Percentiles rank a stretch among this genome's conserved stretches.
These are phyloP conservation scores for Porites lobata DNA, from an alignment of 92 coral and sea anemone genomes.

Conservation along the genomic window DNA sequence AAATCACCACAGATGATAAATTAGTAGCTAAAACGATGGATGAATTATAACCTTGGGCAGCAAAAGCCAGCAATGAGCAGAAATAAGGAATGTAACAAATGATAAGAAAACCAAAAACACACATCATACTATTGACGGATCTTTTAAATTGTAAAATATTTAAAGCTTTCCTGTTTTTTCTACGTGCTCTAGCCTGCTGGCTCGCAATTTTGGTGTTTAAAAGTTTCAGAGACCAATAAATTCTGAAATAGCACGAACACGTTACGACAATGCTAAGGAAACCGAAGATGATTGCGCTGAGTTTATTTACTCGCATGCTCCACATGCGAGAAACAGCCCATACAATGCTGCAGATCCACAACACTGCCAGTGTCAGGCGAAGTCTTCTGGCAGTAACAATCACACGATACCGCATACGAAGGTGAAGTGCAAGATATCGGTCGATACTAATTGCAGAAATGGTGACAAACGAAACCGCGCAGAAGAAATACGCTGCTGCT, in stretches of 20 bases:
- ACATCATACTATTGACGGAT: slow-evolving; percentile 65
- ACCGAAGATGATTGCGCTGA: slow-evolving; percentile 49
- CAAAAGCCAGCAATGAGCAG: slow-evolving; percentile 43
- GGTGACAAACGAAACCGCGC: slow-evolving; percentile 53
- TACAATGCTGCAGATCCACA: slow-evolving; percentile 43
- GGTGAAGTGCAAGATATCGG: slow-evolving; percentile 63
- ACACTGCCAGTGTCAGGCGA: neutral
- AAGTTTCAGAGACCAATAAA: slow-evolving; percentile 45
- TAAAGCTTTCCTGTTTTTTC: slow-evolving; percentile 1
- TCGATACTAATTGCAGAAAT: slow-evolving; percentile 67
- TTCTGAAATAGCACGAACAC: slow-evolving; percentile 48
- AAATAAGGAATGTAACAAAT: slow-evolving; percentile 66
- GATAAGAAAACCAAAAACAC: slow-evolving; percentile 51
- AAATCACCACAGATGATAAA: slow-evolving; percentile 49
- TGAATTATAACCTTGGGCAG: slow-evolving; percentile 49
- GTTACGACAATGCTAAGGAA: slow-evolving; percentile 41
- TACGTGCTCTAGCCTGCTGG: neutral
- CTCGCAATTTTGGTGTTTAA: neutral
- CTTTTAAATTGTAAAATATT: slow-evolving; percentile 44
- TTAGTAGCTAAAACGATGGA: slow-evolving; percentile 60
- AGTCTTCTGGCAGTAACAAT: slow-evolving; percentile 40
- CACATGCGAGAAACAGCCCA: slow-evolving; percentile 64
- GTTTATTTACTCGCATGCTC: slow-evolving; percentile 38
- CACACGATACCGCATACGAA: slow-evolving; percentile 53
- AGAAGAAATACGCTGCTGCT: slow-evolving; percentile 58